Evolutionary conservation across 2,113 vertebrate species (phyloP), one percentile per base, ranked within the genome.

Genomic region (Sinocyclocheilus anophthalmus): DNA sequence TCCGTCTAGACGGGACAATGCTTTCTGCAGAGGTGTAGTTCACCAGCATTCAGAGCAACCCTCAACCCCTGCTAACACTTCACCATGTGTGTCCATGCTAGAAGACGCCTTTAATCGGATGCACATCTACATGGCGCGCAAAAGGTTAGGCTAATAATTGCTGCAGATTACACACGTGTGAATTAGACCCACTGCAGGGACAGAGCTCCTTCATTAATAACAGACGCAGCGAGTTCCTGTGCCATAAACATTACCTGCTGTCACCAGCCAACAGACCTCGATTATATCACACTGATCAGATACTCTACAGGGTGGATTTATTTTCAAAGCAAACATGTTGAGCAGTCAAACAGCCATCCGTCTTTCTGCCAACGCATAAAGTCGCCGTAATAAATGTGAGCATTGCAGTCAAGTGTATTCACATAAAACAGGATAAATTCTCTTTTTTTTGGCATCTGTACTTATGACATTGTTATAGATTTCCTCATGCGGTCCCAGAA

Each of bases 401-500:
- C 53, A 10, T 69, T 22, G 39, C 63, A 42, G 72, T 55, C 37
- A 61, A 76, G 26, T 76, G 48, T 5, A 80, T 85, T 85, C 57
- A 79, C 84, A 77, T 82, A 76, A 57, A 67, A 26, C 50, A 42
- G 72, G 73, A 77, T 73, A 81, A 69, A 55, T 59, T 45, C 77
- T 65, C 16, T 33, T 5, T 76, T 83, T 87, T 90, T 84, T 84
- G 72, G 84, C 87, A 84, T 86, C 80, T 79, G 86, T 76, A 61
- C 88, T 80, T 86, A 75, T 85, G 84, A 84, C 86, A 88, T 84
- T 88, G 83, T 89, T 76, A 79, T 87, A 79, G 79, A 81, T 81
- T 88, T 90, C 90, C 84, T 87, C 50, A 16, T 39, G 53, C 33
- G 24, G 80, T 79, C 61, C 61, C 84, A 76, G 63, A 79, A 78